A percentile compares a stretch with the other conserved stretches of the same genome.
Evolutionary conservation across 2,113 vertebrate genomes (phyloP).

Genomic region (Apeltes quadracus): DNA sequence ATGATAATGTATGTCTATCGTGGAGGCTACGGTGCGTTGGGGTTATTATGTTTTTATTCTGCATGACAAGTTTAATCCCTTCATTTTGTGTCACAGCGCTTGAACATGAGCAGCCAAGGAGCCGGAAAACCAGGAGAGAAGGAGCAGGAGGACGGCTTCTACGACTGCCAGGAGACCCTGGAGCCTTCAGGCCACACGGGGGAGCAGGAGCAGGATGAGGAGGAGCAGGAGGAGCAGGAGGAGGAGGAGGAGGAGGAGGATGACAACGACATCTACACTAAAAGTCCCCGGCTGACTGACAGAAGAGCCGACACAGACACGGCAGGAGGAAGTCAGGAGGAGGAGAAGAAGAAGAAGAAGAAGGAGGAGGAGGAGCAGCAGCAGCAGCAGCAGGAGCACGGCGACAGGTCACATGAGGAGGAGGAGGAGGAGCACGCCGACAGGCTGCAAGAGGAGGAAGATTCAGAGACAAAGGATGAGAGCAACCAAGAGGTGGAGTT

Average conservation of each 20-base stretch:
- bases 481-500: slow-evolving; percentile 23
- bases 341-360: background rate
- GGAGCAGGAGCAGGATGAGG: background rate
- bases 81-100: background rate
- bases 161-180: slow-evolving; percentile 63
- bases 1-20: too few relatives aligned
- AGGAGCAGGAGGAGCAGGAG: slow-evolving; percentile 10
- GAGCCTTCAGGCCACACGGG: background rate
- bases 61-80: too few relatives aligned
- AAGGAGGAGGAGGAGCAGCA: background rate
- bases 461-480: slow-evolving; percentile 47
- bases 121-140: slow-evolving; percentile 10
- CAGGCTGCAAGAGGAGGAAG: slow-evolving; percentile 1
- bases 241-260: slow-evolving; percentile 24
- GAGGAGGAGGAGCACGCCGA: background rate
- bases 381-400: background rate
- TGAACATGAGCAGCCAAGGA: slow-evolving; percentile 49
- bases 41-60: too few relatives aligned
- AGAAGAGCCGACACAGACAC: background rate
- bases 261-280: background rate
- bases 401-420: background rate
- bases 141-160: slow-evolving; percentile 57
- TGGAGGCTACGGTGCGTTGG: too few relatives aligned
- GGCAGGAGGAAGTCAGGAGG: background rate
- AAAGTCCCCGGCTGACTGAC: slow-evolving; percentile 4